These are phyloP conservation scores for Eonycteris spelaea DNA, from an alignment of 2,113 vertebrate species.

Conservation along the genomic window DNA sequence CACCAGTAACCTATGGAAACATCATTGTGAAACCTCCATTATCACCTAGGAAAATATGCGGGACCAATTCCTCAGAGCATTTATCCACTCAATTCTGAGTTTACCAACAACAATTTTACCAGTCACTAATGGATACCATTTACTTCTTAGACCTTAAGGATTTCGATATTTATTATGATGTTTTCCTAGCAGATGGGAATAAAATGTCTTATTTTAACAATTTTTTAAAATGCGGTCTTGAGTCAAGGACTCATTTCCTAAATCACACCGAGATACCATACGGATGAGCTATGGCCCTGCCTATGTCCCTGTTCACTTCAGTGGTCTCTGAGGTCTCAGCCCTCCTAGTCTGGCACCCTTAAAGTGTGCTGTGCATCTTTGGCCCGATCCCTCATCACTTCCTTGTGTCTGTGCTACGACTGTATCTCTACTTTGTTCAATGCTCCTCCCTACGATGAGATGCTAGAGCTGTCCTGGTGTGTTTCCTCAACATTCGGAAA, in stretches of 20 bases:
- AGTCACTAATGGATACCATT: not conserved
- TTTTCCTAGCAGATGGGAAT: not conserved
- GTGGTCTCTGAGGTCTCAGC: not conserved
- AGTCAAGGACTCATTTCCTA: not conserved
- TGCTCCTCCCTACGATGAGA: not conserved
- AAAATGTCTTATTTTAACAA: not conserved
- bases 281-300: fast-evolving
- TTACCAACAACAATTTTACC: not conserved
- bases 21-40: too few relatives aligned
- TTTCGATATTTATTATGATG: not conserved
- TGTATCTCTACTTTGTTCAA: not conserved
- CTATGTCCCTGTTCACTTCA: not conserved
- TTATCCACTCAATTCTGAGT: not conserved
- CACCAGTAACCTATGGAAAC: fast-evolving
- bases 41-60: not conserved
- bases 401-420: fast-evolving
- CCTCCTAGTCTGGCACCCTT: not conserved
- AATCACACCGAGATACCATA: not conserved
- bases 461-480: not conserved
- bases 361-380: not conserved
- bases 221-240: not conserved
- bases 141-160: not conserved
- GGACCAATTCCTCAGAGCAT: not conserved
- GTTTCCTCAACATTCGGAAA: not conserved
- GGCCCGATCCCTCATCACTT: fast-evolving